These are phyloP conservation scores for Sebastes dallii DNA, from an alignment of 2,797 vertebrate genomes.

Conservation along the genomic window DNA sequence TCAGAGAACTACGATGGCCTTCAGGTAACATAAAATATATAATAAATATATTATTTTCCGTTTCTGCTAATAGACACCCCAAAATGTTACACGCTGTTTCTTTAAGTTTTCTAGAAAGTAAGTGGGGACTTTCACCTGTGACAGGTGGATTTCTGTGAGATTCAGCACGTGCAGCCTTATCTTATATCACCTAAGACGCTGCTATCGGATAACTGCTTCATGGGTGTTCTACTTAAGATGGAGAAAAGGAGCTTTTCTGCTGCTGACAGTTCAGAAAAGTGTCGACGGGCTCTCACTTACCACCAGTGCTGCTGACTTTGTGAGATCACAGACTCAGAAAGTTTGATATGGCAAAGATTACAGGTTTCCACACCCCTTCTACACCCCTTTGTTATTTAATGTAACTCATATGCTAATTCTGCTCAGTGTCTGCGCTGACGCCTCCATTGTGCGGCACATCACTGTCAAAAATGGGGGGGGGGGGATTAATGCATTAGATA, in stretches of 20 bases:
- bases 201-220: background rate
- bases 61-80: accelerated
- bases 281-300: background rate
- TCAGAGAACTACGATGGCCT: too few species aligned
- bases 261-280: background rate
- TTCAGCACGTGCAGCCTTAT: background rate
- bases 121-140: background rate
- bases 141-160: background rate
- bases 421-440: background rate
- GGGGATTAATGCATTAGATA: background rate
- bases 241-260: background rate
- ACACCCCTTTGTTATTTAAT: constrained; percentile 6
- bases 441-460: constrained; percentile 22
- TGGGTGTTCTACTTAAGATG: background rate
- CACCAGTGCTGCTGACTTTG: background rate
- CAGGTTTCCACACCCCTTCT: constrained; percentile 1
- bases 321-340: background rate
- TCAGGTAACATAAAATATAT: too few species aligned
- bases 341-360: background rate
- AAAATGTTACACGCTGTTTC: too few species aligned
- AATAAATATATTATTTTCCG: too few species aligned
- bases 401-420: constrained; percentile 40
- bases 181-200: background rate
- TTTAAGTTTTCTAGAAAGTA: background rate
- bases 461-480: background rate